Conservation (phyloP, 2,797 vertebrate genomes). For the Sardinella longiceps region DNA sequence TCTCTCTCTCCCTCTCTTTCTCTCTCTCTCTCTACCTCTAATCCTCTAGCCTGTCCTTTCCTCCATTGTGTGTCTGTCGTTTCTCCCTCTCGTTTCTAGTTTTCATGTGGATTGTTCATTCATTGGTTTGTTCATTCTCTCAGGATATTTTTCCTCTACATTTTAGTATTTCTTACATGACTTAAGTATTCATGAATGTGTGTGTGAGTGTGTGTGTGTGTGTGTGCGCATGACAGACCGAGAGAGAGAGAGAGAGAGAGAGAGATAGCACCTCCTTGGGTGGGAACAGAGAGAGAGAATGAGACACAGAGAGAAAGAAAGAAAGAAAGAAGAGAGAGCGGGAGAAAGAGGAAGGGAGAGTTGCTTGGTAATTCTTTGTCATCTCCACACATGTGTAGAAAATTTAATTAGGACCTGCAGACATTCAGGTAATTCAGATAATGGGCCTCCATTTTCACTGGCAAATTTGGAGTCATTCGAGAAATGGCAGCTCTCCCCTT, state of each 20-base stretch:
- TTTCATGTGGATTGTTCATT: background rate
- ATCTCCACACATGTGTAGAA: slow-evolving; percentile 7
- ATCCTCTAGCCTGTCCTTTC: background rate
- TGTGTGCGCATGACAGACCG: background rate
- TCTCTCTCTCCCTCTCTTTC: background rate
- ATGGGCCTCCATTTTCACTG: background rate
- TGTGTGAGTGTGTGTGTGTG: background rate
- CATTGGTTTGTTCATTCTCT: background rate
- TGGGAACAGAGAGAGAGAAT: background rate
- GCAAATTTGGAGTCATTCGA: slow-evolving; percentile 28
- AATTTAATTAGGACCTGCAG: slow-evolving; percentile 29
- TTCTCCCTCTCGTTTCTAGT: background rate
- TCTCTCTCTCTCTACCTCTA: background rate
- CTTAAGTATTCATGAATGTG: background rate
- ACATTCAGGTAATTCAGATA: slow-evolving; percentile 6
- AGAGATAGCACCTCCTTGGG: background rate
- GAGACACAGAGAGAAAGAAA: background rate
- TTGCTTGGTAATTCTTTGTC: slow-evolving; percentile 25
- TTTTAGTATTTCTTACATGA: background rate
- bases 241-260: background rate
- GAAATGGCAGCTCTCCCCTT: slow-evolving; percentile 16
- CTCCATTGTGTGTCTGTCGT: background rate
- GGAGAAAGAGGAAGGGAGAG: slow-evolving; percentile 30
- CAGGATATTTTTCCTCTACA: background rate
- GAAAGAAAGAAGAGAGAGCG: background rate